A percentile compares a stretch with the other conserved stretches of the same genome.
These are phyloP conservation scores for Stomatorhinus ivindoensis DNA, from an alignment of 2,113 vertebrate genomes.

Conservation along the genomic window DNA sequence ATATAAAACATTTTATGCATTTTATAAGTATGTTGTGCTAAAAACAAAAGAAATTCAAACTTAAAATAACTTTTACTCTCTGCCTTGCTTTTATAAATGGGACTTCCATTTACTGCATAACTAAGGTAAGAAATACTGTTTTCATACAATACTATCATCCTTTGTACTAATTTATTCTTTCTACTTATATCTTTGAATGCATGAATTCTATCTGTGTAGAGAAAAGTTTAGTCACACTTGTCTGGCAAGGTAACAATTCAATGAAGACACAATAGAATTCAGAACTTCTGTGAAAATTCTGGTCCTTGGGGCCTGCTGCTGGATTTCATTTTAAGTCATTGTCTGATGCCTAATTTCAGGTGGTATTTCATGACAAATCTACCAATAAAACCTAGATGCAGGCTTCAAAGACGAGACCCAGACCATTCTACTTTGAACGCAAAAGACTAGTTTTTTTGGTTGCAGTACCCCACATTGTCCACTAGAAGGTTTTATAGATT, in stretches of 20 bases:
- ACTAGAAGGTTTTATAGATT: not conserved
- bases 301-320: not conserved
- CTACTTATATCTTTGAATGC: not conserved
- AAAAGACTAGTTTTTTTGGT: not conserved
- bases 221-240: not conserved
- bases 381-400: not conserved
- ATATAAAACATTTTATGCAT: constrained; percentile 4
- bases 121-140: not conserved
- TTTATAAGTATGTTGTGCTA: not conserved
- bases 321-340: not conserved
- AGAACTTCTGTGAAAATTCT: not conserved
- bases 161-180: not conserved
- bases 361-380: not conserved
- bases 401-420: not conserved
- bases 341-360: not conserved
- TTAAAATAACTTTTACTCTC: not conserved
- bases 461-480: not conserved
- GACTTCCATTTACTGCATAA: not conserved
- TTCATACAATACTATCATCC: not conserved
- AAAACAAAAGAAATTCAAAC: not conserved
- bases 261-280: not conserved
- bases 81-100: not conserved
- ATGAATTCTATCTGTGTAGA: not conserved
- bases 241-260: not conserved
- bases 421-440: not conserved